Evolutionary conservation across 2,797 vertebrate genomes (phyloP), one percentile per base, ranked within the genome.

Genomic region (Enteromius argenteus): DNA sequence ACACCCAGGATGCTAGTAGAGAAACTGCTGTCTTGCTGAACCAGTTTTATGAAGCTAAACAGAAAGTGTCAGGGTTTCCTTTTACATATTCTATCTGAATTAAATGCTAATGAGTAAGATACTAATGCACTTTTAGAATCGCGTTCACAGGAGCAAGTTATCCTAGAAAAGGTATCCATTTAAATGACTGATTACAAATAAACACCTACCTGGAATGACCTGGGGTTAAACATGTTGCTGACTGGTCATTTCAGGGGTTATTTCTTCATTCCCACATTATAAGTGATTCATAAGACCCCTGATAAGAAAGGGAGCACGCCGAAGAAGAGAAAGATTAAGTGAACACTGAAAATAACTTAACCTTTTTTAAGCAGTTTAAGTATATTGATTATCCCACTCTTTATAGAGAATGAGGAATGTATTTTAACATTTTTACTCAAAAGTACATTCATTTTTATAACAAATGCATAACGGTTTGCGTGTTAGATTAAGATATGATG

Each of bases 1-100:
- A 77, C 81, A 69, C 72, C 81, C 64, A 44, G 37, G 73, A 68
- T 67, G 39, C 71, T 75, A 56, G 23, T 49, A 53, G 32, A 74
- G 51, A 80, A 62, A 64, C 83, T 39, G 30, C 23, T 67, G 8
- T 27, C 60, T 67, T 39, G 62, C 23, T 37, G 5, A 68, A 84
- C 75, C 73, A 46, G 82, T 76, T 84, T 58, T 2, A 56, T 11
- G 21, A 39, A 56, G 49, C 17, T 58, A 15, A 77, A 42, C 27
- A 30, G 46, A 19, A 27, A 23, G 46, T n/a, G 14, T 15, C 3
- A 4, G 15, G 58, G 32, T 76, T 76, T 42, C 62, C 11, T 44
- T 77, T 58, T 27, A 46, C 49, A 42, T 75, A 66, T 67, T 76
- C 60, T 62, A 17, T 44, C 32, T 39, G 23, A 53, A 21, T 27